Conservation (phyloP, 2,797 vertebrate species). For the Sciurus carolinensis region DNA sequence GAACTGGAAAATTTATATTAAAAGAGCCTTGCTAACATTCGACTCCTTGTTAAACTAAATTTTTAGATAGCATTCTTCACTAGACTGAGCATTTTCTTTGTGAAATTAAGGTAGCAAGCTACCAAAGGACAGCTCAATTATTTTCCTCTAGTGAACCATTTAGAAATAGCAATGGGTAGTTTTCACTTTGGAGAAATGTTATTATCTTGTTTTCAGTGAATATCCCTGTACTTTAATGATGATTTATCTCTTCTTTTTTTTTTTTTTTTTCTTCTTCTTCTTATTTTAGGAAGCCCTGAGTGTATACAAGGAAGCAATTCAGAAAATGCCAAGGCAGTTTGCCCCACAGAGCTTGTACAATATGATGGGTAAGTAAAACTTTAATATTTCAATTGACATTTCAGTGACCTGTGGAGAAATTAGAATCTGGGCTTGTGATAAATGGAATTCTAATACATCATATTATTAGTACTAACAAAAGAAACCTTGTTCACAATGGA, state of each 20-base stretch:
- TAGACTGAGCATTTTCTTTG: slow-evolving; percentile 1
- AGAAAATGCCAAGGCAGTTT: slow-evolving; percentile 99
- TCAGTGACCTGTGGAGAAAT: slow-evolving; percentile 18
- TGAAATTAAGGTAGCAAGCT: slow-evolving; percentile 22
- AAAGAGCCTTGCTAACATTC: neutral
- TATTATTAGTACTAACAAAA: slow-evolving; percentile 36
- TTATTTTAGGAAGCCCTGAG: slow-evolving; percentile 95
- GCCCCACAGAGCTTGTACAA: slow-evolving; percentile 99
- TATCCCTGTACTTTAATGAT: slow-evolving; percentile 66
- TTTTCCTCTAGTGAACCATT: slow-evolving; percentile 48
- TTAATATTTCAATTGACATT: slow-evolving; percentile 62
- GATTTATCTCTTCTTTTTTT: slow-evolving; percentile 50
- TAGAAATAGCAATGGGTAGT: slow-evolving; percentile 50
- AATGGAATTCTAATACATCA: slow-evolving; percentile 58
- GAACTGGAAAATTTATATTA: slow-evolving; percentile 41
- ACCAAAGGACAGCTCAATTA: slow-evolving; percentile 47
- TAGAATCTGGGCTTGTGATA: slow-evolving; percentile 52
- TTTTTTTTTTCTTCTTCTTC: slow-evolving; percentile 56
- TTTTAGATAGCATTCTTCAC: slow-evolving; percentile 57
- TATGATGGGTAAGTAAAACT: slow-evolving; percentile 97
- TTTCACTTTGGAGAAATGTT: slow-evolving; percentile 59
- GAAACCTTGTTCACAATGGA: neutral
- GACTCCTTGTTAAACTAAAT: slow-evolving; percentile 34
- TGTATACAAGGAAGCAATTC: slow-evolving; percentile 98
- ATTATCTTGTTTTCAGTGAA: slow-evolving; percentile 66